Conservation (phyloP, 2,888 invertebrate species). For the Conistra vaccinii region DNA sequence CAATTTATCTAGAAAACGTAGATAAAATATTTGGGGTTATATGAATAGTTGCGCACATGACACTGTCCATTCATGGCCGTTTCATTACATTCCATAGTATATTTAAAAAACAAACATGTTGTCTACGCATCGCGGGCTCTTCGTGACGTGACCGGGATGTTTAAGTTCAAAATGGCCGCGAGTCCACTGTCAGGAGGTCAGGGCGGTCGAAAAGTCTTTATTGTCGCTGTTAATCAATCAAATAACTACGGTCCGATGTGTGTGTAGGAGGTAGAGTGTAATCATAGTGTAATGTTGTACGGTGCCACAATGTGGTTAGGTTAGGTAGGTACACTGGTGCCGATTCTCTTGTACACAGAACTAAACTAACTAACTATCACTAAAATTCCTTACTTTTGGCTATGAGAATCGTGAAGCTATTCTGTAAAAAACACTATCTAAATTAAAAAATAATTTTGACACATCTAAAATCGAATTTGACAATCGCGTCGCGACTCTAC, state of each 20-base stretch:
- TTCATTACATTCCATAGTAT: conserved; percentile 22
- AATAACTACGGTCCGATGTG: conserved; percentile 15
- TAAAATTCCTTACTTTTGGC: too few relatives aligned
- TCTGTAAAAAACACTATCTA: too few relatives aligned
- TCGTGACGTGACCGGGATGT: conserved; percentile 56
- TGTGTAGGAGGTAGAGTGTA: conserved; percentile 20
- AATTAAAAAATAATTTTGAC: too few relatives aligned
- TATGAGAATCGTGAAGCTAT: too few relatives aligned
- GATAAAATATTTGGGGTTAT: background rate
- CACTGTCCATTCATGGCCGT: conserved; percentile 1
- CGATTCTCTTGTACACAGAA: too few relatives aligned
- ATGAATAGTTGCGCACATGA: background rate
- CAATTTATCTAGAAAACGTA: background rate
- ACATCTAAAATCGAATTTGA: too few relatives aligned
- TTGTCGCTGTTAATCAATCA: conserved; percentile 30
- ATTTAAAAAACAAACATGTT: conserved; percentile 42
- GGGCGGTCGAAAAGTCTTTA: conserved; percentile 35
- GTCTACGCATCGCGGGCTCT: conserved; percentile 31
- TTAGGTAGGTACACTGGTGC: too few relatives aligned
- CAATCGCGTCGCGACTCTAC: too few relatives aligned
- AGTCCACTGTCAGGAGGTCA: conserved; percentile 24
- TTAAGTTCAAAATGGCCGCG: conserved; percentile 29
- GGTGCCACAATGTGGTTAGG: background rate
- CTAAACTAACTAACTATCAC: too few relatives aligned
- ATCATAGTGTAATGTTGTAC: too few relatives aligned